A percentile compares a stretch with the other conserved stretches of the same genome.
These are phyloP conservation scores for Todiramphus chloris DNA, from an alignment of 2,113 vertebrate genomes.

Conservation along the genomic window DNA sequence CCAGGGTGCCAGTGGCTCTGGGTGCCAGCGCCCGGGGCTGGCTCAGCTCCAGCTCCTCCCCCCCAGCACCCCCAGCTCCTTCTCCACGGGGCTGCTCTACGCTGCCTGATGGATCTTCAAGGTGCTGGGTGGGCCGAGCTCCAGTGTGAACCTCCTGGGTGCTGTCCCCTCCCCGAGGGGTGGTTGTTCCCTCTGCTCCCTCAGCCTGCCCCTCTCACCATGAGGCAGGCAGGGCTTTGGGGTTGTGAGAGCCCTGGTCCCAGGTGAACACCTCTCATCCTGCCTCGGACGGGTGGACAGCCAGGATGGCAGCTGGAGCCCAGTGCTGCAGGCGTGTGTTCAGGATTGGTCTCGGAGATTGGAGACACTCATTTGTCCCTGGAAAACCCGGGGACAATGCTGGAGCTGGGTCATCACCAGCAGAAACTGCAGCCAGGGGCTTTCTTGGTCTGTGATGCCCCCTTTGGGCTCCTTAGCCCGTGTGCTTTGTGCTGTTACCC, in stretches of 20 bases:
- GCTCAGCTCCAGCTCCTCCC: no score
- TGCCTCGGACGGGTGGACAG: not conserved
- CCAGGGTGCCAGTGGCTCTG: no score
- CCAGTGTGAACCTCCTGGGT: fast-evolving
- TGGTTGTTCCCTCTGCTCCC: not conserved
- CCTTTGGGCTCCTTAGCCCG: not conserved
- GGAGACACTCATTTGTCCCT: not conserved
- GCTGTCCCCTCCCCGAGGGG: fast-evolving
- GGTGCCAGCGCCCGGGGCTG: no score
- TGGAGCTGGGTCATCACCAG: fast-evolving
- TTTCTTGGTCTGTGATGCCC: not conserved
- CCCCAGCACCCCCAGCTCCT: no score
- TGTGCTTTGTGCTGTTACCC: not conserved
- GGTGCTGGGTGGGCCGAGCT: not conserved
- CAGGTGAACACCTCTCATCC: not conserved
- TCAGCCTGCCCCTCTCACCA: fast-evolving
- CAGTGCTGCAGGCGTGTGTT: not conserved
- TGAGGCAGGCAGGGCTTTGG: not conserved
- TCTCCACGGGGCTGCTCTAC: no score
- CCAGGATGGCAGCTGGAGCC: not conserved
- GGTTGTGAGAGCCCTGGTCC: not conserved
- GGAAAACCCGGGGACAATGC: not conserved
- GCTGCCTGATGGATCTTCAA: fast-evolving
- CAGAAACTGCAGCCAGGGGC: fast-evolving
- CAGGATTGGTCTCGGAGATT: no score